Evolutionary conservation across 2,113 vertebrate species (phyloP).

Genomic region (Amphiprion percula): DNA sequence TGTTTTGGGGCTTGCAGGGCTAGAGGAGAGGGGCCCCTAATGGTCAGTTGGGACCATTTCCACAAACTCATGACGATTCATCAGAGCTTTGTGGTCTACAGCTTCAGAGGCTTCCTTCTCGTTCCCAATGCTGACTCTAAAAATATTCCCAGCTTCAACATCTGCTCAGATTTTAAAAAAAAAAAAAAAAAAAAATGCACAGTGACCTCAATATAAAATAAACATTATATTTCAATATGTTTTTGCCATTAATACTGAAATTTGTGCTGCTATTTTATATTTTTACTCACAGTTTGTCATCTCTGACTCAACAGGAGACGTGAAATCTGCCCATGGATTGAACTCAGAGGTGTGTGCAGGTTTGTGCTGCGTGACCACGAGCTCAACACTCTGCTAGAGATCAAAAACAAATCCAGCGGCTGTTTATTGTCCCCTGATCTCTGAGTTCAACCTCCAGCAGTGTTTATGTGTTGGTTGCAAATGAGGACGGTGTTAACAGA

Average conservation of each 20-base stretch:
- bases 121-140: conserved; percentile 53
- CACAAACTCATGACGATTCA: conserved; percentile 37
- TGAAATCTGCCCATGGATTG: not conserved
- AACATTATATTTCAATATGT: not conserved
- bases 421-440: conserved; percentile 55
- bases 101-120: conserved; percentile 9
- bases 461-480: conserved; percentile 62
- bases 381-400: not conserved
- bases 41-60: conserved; percentile 42
- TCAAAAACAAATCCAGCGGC: conserved; percentile 15
- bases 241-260: not conserved
- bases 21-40: conserved; percentile 3
- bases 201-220: not conserved
- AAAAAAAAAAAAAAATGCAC: conserved; percentile 31
- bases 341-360: not conserved
- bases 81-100: conserved; percentile 58
- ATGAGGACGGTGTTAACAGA: conserved; percentile 56
- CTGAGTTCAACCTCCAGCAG: not conserved
- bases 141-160: conserved; percentile 47
- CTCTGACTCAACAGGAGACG: not conserved
- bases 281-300: not conserved
- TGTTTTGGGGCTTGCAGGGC: conserved; percentile 10
- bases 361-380: not conserved
- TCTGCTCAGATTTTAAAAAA: conserved; percentile 24
- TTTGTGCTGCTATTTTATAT: not conserved